Evolutionary conservation across 2,797 vertebrate species (phyloP).

Genomic region (Siniperca undulata): DNA sequence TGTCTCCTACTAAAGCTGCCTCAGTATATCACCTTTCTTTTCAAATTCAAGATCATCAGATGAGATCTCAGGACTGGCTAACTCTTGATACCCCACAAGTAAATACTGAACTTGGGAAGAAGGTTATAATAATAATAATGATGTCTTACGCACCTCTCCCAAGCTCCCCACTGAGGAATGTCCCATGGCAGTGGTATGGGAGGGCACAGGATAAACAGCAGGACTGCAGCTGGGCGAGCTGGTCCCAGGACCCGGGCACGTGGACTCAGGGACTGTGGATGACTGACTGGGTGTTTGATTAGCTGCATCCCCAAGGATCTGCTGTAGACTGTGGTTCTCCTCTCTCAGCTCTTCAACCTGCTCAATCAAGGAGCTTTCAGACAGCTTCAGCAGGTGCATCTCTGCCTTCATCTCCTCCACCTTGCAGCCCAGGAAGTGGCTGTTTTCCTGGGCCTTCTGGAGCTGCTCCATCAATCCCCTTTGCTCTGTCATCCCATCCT

Average conservation of each 20-base stretch:
- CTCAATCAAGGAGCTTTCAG: conserved; percentile 79
- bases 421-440: conserved; percentile 78
- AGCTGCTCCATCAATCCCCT: conserved; percentile 76
- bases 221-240: conserved; percentile 8
- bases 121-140: background rate
- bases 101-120: background rate
- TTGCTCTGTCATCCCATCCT: conserved; percentile 71
- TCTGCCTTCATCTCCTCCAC: conserved; percentile 83
- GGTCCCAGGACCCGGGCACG: background rate
- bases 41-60: background rate
- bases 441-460: conserved; percentile 78
- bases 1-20: background rate
- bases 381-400: conserved; percentile 77
- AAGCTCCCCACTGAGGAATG: conserved; percentile 16
- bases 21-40: background rate
- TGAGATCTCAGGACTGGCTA: background rate
- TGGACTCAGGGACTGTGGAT: conserved; percentile 25
- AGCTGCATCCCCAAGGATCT: conserved; percentile 43
- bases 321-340: conserved; percentile 81
- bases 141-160: conserved; percentile 58
- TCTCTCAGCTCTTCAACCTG: conserved; percentile 81
- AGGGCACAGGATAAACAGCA: conserved; percentile 19
- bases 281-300: conserved; percentile 52
- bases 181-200: conserved; percentile 1
- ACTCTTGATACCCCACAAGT: background rate